Conservation (phyloP, 2,113 vertebrate genomes). For the Empidonax alnorum region DNA sequence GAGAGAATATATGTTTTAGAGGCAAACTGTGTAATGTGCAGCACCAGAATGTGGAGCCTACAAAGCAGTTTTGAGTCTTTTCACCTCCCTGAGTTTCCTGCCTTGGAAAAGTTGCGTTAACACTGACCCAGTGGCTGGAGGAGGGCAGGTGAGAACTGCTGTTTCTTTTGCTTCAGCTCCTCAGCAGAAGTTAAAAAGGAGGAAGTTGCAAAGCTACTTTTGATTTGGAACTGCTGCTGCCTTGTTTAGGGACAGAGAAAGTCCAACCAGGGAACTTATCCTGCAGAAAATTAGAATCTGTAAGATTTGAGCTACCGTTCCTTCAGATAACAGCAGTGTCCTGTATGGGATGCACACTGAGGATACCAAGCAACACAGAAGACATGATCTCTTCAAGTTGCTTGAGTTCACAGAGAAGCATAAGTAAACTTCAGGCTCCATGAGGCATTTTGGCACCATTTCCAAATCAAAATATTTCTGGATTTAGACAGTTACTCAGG, state of each 20-base stretch:
- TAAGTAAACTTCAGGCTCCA: neutral
- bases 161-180: neutral
- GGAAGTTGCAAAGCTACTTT: neutral
- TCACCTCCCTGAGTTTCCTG: neutral
- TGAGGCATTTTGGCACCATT: neutral
- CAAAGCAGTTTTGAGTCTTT: neutral
- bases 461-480: neutral
- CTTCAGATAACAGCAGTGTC: neutral
- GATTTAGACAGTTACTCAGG: neutral
- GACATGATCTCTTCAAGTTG: neutral
- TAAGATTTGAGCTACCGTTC: neutral
- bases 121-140: neutral
- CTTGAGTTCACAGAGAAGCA: neutral
- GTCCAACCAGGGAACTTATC: neutral
- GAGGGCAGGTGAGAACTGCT: neutral
- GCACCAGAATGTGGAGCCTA: neutral
- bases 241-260: neutral
- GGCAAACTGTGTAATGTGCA: neutral
- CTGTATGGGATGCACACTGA: neutral
- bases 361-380: neutral
- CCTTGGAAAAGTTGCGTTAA: neutral
- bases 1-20: neutral
- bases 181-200: neutral
- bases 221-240: neutral
- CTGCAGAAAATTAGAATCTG: neutral